Percentiles rank a stretch among this genome's conserved stretches.
phyloP scores from a whole-genome alignment of 1,140 invertebrate genomes.

The Eurosta solidaginis region DNA sequence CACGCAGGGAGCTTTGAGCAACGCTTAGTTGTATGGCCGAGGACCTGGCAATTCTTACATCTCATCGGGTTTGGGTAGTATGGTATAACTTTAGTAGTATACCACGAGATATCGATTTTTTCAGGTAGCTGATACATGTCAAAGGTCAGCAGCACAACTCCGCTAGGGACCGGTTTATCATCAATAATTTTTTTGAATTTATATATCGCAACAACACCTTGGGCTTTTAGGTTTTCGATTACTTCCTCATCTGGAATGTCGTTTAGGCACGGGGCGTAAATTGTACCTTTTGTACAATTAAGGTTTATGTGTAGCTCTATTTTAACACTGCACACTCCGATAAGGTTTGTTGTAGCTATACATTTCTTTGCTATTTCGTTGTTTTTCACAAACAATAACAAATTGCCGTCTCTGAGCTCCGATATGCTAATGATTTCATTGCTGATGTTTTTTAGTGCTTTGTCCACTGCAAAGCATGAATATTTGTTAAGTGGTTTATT shows the following conservation, averaged over 20 bases:
- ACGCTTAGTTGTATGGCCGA: background rate
- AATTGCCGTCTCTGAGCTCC: background rate
- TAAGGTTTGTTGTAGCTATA: background rate
- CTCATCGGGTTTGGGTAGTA: constrained; percentile 20
- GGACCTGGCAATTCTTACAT: background rate
- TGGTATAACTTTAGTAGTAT: background rate
- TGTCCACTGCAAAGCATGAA: no score
- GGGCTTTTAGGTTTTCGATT: background rate
- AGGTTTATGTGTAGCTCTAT: background rate
- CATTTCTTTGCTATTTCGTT: constrained; percentile 2
- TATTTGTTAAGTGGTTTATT: no score
- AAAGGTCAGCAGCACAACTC: constrained; percentile 9
- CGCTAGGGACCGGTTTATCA: background rate
- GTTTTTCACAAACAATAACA: background rate
- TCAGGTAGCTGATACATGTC: background rate
- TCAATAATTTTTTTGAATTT: constrained; percentile 25
- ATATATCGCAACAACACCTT: constrained; percentile 18
- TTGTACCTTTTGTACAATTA: constrained; percentile 14
- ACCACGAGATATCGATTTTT: constrained; percentile 6
- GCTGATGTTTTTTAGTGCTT: no score
- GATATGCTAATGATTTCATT: background rate
- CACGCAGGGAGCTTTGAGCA: background rate
- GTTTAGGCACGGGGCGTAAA: constrained; percentile 23
- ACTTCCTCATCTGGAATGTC: constrained; percentile 16
- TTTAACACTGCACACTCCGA: background rate